Evolutionary conservation across 2,888 invertebrate genomes (phyloP), one percentile per base, ranked within the genome.

Genomic region (Melanargia galathea): DNA sequence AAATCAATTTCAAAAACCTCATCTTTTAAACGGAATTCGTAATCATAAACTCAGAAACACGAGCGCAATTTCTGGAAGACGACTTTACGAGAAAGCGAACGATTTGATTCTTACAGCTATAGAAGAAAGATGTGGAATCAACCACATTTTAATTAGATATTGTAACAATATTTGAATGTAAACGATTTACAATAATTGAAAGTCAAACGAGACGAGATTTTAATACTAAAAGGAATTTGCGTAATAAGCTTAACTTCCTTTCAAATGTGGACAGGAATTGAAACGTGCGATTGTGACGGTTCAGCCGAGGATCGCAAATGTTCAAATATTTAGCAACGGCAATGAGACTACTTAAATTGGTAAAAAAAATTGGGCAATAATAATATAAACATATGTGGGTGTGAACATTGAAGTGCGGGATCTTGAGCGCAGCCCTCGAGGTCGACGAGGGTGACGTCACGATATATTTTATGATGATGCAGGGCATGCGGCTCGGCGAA

Each of bases 371-470:
- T 62, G 35, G 45, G 55, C 60, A 69, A 64, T 62, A 69, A 64
- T 62, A 52, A 54, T 55, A 65, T 62, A 38, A 67, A 62, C 68
- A 78, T 74, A 77, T 80, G 80, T 80, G 79, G 76, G 75, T 77
- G 81, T 82, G 80, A 80, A 83, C 79, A 81, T 78, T 78, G 75
- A 74, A 79, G 75, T 79, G n/a, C n/a, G 73, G 81, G 76, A 78
- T 75, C 77, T 77, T 75, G 77, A 75, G 59, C 74, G 46, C 72
- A 79, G 77, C 77, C 84, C 86, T 87, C 74, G 86, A 90, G 89
- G 90, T 82, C 85, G 77, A 60, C 65, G 58, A 59, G 65, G 70
- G 65, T 89, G 88, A 89, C 88, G 87, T 89, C 87, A 89, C 75
- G 70, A 69, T 74, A 79, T 76, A n/a, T n/a, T n/a, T 76, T 78